Evolutionary conservation across 2,888 invertebrate genomes (phyloP).

Genomic region (Ophonus ardosiacus): DNA sequence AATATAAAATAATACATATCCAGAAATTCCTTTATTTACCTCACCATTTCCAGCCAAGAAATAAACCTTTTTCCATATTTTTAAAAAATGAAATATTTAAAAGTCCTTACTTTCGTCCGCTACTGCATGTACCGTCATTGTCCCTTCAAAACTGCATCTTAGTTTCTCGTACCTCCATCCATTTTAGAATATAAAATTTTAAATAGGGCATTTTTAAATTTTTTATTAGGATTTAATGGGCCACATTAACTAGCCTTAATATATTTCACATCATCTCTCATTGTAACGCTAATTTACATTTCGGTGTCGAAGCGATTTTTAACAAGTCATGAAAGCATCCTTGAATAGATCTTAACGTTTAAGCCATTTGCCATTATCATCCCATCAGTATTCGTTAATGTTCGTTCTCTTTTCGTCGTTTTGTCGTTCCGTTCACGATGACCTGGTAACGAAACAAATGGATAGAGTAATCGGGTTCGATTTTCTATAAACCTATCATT

Average conservation of each 20-base stretch:
- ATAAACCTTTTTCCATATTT: no score
- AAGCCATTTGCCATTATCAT: constrained; percentile 16
- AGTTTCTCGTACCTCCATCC: no score
- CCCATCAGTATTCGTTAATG: constrained; percentile 28
- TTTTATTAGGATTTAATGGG: not conserved
- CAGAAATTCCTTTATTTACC: no score
- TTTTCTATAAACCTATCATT: constrained; percentile 35
- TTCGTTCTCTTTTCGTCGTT: constrained; percentile 37
- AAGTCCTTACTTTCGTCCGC: no score
- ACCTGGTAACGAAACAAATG: constrained; percentile 19
- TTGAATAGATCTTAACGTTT: constrained; percentile 21
- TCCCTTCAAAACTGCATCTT: no score
- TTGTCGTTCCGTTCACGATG: not conserved
- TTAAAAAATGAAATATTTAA: no score
- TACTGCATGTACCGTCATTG: no score
- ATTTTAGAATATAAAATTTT: no score
- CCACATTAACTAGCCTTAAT: not conserved
- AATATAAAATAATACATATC: no score
- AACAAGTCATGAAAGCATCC: constrained; percentile 19
- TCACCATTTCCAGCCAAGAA: no score
- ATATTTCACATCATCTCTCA: not conserved
- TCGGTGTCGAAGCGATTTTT: not conserved
- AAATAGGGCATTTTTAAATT: no score
- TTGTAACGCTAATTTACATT: constrained; percentile 28
- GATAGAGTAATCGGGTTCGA: not conserved